phyloP scores from a whole-genome alignment of 2,113 vertebrate species.

The Bos taurus region ARS-UCD2.0 NC_037335.1:93776001-93776500 shows the following conservation, averaged over 20 bases:
- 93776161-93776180: background rate
- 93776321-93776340: background rate
- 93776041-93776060: background rate
- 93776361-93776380: no score
- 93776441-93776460: no score
- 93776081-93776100: background rate
- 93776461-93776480: no score
- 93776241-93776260: background rate
- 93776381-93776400: fast-evolving
- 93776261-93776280: background rate
- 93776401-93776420: no score
- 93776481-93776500: no score
- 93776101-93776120: background rate
- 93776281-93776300: background rate
- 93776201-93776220: background rate
- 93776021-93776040: background rate
- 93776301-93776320: background rate
- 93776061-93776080: background rate
- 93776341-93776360: no score
- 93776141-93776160: background rate
- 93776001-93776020: background rate
- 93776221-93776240: background rate
- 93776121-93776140: background rate
- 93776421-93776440: no score
- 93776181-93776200: background rate